These are phyloP conservation scores for Gambusia affinis DNA, from an alignment of 2,113 vertebrate species.

Conservation along the genomic window DNA sequence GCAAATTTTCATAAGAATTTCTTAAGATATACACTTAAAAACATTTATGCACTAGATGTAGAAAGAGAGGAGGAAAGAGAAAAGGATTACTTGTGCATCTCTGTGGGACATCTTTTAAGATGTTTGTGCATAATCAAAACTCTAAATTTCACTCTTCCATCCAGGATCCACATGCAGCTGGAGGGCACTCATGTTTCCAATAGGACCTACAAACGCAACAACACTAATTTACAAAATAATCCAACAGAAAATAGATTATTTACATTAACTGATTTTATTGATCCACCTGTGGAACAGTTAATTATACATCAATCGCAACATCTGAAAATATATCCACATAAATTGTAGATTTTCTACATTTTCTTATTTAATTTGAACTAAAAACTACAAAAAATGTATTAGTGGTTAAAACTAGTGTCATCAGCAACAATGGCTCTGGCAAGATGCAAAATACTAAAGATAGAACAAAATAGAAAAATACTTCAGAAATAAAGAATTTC, in stretches of 20 bases:
- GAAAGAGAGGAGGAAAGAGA: not conserved
- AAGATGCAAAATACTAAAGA: too few species aligned
- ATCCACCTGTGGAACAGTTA: not conserved
- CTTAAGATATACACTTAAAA: not conserved
- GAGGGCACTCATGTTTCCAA: constrained; percentile 60
- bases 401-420: not conserved
- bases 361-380: not conserved
- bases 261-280: not conserved
- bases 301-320: not conserved
- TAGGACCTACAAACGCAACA: constrained; percentile 33
- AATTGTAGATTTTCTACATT: too few species aligned
- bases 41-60: not conserved
- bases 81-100: not conserved
- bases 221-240: not conserved
- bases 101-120: not conserved
- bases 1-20: not conserved
- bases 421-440: not conserved
- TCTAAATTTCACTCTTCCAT: constrained; percentile 78
- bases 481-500: not conserved
- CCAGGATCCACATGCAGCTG: constrained; percentile 71
- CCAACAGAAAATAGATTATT: too few species aligned
- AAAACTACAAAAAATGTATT: not conserved
- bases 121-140: not conserved
- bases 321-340: not conserved
- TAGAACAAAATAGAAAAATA: not conserved